Evolutionary conservation across 2,113 vertebrate species (phyloP).

Genomic region (Labeo rohita): DNA sequence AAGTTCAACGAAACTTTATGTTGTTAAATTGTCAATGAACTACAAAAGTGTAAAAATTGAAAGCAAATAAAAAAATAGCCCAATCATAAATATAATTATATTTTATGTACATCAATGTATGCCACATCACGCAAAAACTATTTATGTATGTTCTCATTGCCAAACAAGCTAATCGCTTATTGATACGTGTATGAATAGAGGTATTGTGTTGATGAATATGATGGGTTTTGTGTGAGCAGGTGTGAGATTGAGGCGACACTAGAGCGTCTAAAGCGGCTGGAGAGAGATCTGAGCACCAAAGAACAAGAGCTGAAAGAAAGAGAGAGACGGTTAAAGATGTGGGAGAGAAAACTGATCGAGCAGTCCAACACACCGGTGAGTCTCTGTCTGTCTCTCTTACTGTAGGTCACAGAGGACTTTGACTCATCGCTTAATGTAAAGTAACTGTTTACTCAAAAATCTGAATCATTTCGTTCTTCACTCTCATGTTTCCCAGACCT

Average conservation of each 20-base stretch:
- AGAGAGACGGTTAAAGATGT: slow-evolving; percentile 92
- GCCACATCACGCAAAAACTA: background rate
- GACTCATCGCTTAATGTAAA: too few species aligned
- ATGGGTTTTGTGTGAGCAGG: slow-evolving; percentile 71
- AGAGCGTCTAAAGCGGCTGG: slow-evolving; percentile 95
- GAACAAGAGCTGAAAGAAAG: slow-evolving; percentile 96
- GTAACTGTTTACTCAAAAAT: background rate
- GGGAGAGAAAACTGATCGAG: slow-evolving; percentile 96
- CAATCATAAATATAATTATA: too few species aligned
- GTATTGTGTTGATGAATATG: background rate
- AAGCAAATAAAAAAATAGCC: background rate
- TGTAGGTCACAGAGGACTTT: background rate
- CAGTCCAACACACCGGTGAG: slow-evolving; percentile 96
- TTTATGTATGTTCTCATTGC: background rate
- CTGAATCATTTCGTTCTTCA: too few species aligned
- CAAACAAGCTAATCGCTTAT: background rate
- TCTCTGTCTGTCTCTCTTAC: slow-evolving; percentile 55
- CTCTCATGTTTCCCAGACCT: too few species aligned
- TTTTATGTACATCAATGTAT: background rate
- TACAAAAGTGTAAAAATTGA: background rate
- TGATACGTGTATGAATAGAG: background rate
- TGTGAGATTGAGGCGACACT: slow-evolving; percentile 97
- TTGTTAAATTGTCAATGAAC: background rate
- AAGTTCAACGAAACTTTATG: background rate
- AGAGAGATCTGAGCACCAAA: slow-evolving; percentile 96